Evolutionary conservation across 2,888 invertebrate species (phyloP).

Genomic region (Piscicola geometra): DNA sequence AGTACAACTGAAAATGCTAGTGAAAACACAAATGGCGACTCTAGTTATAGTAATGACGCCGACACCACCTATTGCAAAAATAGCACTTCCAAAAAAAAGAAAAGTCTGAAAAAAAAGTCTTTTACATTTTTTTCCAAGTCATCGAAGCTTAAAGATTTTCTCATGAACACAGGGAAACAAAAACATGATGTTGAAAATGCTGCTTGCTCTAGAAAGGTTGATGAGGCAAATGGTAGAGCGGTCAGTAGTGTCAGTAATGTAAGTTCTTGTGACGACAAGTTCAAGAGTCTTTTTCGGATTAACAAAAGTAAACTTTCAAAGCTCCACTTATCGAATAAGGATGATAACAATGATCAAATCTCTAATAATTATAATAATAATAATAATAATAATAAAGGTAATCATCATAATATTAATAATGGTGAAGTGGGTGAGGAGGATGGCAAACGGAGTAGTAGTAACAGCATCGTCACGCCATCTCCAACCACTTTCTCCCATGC

Average conservation of each 20-base stretch:
- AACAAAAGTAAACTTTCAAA: conserved; percentile 8
- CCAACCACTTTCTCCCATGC: neutral
- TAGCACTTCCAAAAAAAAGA: too few relatives aligned
- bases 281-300: neutral
- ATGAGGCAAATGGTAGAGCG: neutral
- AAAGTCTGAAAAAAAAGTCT: neutral
- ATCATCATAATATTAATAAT: neutral
- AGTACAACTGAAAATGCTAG: neutral
- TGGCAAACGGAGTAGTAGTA: neutral
- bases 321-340: neutral
- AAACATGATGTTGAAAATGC: too few relatives aligned
- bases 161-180: neutral
- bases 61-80: too few relatives aligned
- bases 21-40: neutral
- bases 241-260: neutral
- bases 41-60: too few relatives aligned
- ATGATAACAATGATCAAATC: too few relatives aligned
- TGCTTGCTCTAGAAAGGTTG: too few relatives aligned
- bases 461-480: neutral
- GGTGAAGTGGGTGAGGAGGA: neutral
- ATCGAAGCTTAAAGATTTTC: conserved; percentile 4
- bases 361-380: neutral
- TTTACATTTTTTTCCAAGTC: conserved; percentile 8
- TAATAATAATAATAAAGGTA: neutral
- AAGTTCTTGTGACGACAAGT: neutral